Evolutionary conservation across 2,113 vertebrate species (phyloP).

Genomic region (western clawed frog (Xenopus tropicalis)): DNA sequence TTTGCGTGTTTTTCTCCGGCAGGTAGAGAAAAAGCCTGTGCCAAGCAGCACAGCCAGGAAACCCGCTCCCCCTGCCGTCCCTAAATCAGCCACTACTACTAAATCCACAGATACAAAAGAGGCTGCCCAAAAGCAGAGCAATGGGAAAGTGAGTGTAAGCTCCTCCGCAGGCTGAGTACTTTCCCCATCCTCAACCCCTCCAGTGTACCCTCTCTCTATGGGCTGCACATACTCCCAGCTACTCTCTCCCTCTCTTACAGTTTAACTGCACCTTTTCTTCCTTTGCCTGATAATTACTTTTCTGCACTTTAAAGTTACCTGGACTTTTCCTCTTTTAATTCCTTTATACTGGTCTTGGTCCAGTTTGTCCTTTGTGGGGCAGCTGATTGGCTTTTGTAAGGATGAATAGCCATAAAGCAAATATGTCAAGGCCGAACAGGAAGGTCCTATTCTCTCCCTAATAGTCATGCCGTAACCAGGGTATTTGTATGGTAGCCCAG

Average conservation of each 20-base stretch:
- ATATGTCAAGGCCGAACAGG: too few relatives aligned
- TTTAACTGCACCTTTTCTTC: constrained; percentile 35
- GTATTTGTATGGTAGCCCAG: too few relatives aligned
- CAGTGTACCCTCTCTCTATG: not conserved
- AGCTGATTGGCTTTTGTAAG: too few relatives aligned
- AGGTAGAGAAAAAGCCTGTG: constrained; percentile 74
- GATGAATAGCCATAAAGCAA: too few relatives aligned
- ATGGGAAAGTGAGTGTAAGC: constrained; percentile 77
- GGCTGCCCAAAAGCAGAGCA: constrained; percentile 63
- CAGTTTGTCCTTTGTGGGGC: too few relatives aligned
- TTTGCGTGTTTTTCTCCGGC: constrained; percentile 65
- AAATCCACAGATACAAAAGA: constrained; percentile 61
- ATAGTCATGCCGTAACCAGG: too few relatives aligned
- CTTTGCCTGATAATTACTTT: constrained; percentile 47
- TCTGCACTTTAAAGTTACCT: constrained; percentile 47
- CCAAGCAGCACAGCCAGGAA: constrained; percentile 59
- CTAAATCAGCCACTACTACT: constrained; percentile 55
- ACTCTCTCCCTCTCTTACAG: not conserved
- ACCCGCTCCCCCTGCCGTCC: constrained; percentile 57
- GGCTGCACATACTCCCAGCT: not conserved
- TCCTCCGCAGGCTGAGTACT: constrained; percentile 10
- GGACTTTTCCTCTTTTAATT: constrained; percentile 8
- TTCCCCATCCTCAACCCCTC: not conserved
- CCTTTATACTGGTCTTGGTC: not conserved
- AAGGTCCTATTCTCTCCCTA: too few relatives aligned